Evolutionary conservation across 2,888 invertebrate genomes (phyloP).

Genomic region (Toxonevra muliebris): DNA sequence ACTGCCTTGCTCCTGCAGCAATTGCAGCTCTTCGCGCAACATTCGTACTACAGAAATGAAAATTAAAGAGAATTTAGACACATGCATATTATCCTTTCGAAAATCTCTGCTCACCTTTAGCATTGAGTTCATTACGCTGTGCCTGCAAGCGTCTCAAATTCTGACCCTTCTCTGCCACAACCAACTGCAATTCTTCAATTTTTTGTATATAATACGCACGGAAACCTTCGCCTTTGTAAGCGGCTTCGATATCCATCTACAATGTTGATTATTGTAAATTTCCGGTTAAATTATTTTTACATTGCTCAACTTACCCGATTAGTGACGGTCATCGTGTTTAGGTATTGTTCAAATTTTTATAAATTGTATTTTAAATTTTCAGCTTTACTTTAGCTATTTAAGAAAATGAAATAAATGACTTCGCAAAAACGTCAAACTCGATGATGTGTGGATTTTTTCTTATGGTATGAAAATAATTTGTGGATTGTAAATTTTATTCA

Average conservation of each 20-base stretch:
- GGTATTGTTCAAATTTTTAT: conserved; percentile 5
- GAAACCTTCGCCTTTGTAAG: conserved; percentile 78
- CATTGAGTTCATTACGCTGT: conserved; percentile 97
- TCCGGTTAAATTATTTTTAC: neutral
- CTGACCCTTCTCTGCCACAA: conserved; percentile 97
- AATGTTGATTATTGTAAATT: neutral
- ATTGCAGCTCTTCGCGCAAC: conserved; percentile 95
- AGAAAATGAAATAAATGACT: no score
- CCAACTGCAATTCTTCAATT: conserved; percentile 94
- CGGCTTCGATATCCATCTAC: conserved; percentile 61
- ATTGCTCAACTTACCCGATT: conserved; percentile 51
- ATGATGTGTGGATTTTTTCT: no score
- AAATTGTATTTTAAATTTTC: neutral
- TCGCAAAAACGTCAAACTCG: no score
- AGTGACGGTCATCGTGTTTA: conserved; percentile 54
- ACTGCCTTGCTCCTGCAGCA: conserved; percentile 97
- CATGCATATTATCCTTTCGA: no score
- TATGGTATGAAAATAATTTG: no score
- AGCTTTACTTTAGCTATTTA: no score
- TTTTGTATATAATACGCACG: conserved; percentile 97
- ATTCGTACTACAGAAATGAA: conserved; percentile 80
- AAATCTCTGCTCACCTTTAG: conserved; percentile 77
- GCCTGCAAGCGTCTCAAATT: conserved; percentile 96
- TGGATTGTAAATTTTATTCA: no score
- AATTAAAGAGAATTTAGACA: no score